Evolutionary conservation across 2,797 vertebrate species (phyloP).

Genomic region (Gallinago nigripennis): DNA sequence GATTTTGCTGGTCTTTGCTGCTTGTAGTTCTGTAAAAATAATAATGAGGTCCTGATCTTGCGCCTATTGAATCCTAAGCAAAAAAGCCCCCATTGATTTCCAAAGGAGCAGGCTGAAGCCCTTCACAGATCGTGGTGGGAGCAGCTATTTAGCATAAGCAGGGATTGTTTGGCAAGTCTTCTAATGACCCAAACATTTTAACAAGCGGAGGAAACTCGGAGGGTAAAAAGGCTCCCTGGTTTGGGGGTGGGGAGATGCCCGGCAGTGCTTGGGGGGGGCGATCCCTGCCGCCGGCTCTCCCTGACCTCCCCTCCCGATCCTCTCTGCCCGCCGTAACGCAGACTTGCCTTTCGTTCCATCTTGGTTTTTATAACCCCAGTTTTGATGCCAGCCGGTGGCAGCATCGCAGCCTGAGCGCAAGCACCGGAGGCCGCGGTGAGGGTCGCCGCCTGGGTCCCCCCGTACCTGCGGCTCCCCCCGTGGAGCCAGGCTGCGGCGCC

Average conservation of each 20-base stretch:
- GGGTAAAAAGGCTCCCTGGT: neutral
- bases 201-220: conserved; percentile 2
- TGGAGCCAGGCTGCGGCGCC: neutral
- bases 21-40: conserved; percentile 37
- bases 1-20: neutral
- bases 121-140: conserved; percentile 36
- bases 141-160: conserved; percentile 34
- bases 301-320: neutral
- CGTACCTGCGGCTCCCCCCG: rapidly evolving
- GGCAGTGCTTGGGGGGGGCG: neutral
- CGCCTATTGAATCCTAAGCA: conserved; percentile 7
- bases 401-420: rapidly evolving
- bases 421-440: rapidly evolving
- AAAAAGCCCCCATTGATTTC: conserved; percentile 45
- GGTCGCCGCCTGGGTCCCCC: rapidly evolving
- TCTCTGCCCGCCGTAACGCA: neutral
- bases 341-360: neutral
- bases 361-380: neutral
- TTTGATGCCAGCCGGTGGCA: rapidly evolving
- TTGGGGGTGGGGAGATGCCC: neutral
- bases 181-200: conserved; percentile 60
- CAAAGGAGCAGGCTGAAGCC: conserved; percentile 21
- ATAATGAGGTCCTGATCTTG: conserved; percentile 46
- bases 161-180: conserved; percentile 44
- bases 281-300: neutral